Evolutionary conservation across 2,113 vertebrate genomes (phyloP).

Genomic region (Erpornis zantholeuca): DNA sequence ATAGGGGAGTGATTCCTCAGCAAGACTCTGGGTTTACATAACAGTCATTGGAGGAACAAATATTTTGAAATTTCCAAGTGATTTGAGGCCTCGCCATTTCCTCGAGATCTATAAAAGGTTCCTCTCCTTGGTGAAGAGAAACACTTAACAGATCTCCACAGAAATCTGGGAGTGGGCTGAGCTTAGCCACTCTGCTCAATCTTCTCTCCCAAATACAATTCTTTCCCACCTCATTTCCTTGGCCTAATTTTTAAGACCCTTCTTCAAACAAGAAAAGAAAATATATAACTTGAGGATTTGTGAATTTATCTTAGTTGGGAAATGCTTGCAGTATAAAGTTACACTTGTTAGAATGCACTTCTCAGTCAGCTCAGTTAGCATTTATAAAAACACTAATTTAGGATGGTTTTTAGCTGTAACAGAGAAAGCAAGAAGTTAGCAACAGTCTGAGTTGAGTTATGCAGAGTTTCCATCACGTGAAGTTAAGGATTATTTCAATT

Average conservation of each 20-base stretch:
- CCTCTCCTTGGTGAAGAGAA: neutral
- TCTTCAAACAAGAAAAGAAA: neutral
- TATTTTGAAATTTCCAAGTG: neutral
- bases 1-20: neutral
- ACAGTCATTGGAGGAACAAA: neutral
- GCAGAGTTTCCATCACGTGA: accelerated
- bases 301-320: neutral
- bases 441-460: neutral
- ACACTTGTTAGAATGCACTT: neutral
- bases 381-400: neutral
- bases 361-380: neutral
- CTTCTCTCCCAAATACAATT: neutral
- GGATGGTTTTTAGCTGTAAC: neutral
- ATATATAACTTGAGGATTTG: neutral
- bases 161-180: neutral
- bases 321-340: neutral
- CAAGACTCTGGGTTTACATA: neutral
- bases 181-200: neutral
- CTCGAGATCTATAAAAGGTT: neutral
- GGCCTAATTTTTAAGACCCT: neutral
- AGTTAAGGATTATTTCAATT: neutral
- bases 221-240: accelerated
- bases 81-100: neutral
- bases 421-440: neutral
- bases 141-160: accelerated